These are phyloP conservation scores for Cephus nigrinus DNA, from an alignment of 2,888 invertebrate genomes.

Conservation along the genomic window DNA sequence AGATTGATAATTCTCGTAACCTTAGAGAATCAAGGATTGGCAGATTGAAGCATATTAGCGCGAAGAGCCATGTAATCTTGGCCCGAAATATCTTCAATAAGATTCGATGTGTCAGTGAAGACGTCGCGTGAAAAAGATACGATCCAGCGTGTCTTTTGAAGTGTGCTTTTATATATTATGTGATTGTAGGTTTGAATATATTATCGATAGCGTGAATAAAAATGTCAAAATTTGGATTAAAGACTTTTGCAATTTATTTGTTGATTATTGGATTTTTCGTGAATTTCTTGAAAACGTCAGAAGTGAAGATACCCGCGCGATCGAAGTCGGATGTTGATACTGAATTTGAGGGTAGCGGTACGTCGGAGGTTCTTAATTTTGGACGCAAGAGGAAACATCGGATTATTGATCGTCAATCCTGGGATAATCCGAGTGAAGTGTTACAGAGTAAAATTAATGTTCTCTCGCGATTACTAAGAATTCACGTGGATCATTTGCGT, in stretches of 20 bases:
- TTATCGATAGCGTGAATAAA: background rate
- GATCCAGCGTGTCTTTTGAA: background rate
- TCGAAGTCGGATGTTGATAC: background rate
- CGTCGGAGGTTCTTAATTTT: conserved; percentile 24
- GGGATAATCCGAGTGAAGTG: conserved; percentile 26
- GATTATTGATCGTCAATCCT: conserved; percentile 23
- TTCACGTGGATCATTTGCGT: conserved; percentile 44
- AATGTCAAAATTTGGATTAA: background rate
- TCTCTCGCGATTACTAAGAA: conserved; percentile 42
- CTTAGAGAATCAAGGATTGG: background rate
- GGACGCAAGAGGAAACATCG: conserved; percentile 24
- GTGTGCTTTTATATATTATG: background rate
- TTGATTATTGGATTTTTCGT: background rate
- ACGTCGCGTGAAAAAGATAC: background rate
- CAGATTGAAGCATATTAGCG: background rate
- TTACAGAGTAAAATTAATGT: conserved; percentile 36
- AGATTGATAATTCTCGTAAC: background rate
- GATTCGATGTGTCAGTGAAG: background rate
- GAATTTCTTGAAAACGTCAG: background rate
- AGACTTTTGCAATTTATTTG: background rate
- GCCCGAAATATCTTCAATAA: background rate
- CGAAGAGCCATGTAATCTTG: background rate
- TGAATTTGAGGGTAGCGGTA: conserved; percentile 10
- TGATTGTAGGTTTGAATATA: background rate
- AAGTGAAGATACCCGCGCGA: background rate